phyloP scores from a whole-genome alignment of 2,113 vertebrate genomes.

The Leptosomus discolor region DNA sequence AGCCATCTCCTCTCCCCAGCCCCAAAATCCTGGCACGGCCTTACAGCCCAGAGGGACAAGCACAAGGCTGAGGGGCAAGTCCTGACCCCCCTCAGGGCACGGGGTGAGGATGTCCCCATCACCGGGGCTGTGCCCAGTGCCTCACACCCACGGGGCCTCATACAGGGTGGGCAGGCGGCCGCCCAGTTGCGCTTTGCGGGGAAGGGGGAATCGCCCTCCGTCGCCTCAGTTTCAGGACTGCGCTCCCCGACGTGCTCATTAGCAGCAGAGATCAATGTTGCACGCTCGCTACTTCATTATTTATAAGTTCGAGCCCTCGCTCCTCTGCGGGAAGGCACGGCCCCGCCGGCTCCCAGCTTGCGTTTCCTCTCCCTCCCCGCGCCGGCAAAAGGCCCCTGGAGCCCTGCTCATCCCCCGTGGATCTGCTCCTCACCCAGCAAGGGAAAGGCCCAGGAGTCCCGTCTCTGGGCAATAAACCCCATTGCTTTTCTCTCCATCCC shows the following conservation, averaged over 20 bases:
- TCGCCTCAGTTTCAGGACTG: accelerated
- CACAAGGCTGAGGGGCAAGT: neutral
- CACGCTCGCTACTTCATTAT: constrained; percentile 21
- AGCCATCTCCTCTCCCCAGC: neutral
- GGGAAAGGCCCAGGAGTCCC: too few species aligned
- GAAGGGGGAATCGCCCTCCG: neutral
- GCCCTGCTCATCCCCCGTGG: neutral
- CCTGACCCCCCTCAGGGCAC: neutral
- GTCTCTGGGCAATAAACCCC: neutral
- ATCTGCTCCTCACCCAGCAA: neutral
- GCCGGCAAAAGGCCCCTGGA: accelerated
- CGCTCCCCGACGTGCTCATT: neutral
- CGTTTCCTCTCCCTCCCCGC: neutral
- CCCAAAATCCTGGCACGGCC: neutral
- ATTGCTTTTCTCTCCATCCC: neutral
- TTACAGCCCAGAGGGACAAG: neutral
- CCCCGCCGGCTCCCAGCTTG: neutral
- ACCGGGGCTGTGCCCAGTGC: neutral
- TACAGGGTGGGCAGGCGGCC: accelerated
- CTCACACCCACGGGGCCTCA: accelerated
- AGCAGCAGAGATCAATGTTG: constrained; percentile 15
- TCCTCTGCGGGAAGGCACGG: neutral
- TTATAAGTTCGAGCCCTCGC: neutral
- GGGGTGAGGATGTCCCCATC: neutral
- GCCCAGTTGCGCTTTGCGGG: accelerated